phyloP scores from a whole-genome alignment of 1,140 invertebrate species.

The Lepidurus packardi region DNA sequence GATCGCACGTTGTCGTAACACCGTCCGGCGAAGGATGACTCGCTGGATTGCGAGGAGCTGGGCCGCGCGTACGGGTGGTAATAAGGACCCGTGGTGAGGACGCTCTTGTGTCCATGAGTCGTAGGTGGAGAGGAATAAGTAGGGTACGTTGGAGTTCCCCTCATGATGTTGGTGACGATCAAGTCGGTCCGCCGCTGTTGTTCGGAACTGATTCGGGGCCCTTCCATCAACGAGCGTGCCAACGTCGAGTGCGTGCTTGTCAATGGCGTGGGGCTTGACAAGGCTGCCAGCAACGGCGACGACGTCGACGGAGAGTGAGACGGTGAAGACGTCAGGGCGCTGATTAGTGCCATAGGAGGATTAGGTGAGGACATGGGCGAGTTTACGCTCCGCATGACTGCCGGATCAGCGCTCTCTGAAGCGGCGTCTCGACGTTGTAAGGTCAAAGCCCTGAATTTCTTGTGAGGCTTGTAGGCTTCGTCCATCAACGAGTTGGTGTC shows the following conservation, averaged over 20 bases:
- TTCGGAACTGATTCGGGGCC: conserved; percentile 77
- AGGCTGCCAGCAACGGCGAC: conserved; percentile 29
- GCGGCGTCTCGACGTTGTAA: conserved; percentile 34
- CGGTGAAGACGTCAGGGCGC: conserved; percentile 24
- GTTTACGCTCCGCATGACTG: conserved; percentile 24
- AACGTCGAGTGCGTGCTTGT: conserved; percentile 80
- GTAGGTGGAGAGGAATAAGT: conserved; percentile 39
- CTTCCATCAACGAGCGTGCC: conserved; percentile 79
- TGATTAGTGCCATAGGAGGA: conserved; percentile 22
- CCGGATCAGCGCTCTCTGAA: conserved; percentile 26
- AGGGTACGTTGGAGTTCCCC: conserved; percentile 47
- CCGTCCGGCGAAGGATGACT: conserved; percentile 44
- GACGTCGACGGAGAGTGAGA: background rate
- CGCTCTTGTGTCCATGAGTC: conserved; percentile 42
- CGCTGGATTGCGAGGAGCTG: conserved; percentile 45
- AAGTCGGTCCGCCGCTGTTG: conserved; percentile 77
- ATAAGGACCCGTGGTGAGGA: conserved; percentile 16
- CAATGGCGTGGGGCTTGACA: conserved; percentile 47
- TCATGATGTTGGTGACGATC: conserved; percentile 82
- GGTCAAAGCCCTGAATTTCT: conserved; percentile 69
- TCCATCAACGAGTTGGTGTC: conserved; percentile 86
- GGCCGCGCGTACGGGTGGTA: conserved; percentile 43
- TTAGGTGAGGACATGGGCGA: conserved; percentile 26
- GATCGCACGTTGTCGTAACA: conserved; percentile 45
- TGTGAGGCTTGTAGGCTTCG: conserved; percentile 89